A percentile compares a stretch with the other conserved stretches of the same genome.
Evolutionary conservation across 2,797 vertebrate genomes (phyloP).

Genomic region (Anguilla anguilla): DNA sequence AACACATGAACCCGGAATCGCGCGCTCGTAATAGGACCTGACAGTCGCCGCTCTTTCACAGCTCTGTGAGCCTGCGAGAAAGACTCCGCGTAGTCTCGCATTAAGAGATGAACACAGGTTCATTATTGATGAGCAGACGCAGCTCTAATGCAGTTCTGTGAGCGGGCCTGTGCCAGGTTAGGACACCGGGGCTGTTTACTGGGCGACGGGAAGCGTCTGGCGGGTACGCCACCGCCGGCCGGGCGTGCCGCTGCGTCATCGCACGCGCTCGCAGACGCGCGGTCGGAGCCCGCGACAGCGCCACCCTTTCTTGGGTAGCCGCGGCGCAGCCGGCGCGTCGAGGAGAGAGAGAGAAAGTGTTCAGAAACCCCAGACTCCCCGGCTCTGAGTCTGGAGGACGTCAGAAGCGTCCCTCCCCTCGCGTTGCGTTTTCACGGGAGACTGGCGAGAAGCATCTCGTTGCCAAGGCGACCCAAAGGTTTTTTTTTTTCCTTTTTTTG

Average conservation of each 20-base stretch:
- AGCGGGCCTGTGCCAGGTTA: background rate
- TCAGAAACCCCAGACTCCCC: slow-evolving; percentile 73
- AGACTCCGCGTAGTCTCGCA: background rate
- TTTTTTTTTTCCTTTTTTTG: slow-evolving; percentile 4
- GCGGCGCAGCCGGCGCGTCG: slow-evolving; percentile 67
- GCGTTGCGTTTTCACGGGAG: slow-evolving; percentile 56
- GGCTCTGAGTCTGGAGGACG: slow-evolving; percentile 45
- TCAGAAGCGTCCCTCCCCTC: slow-evolving; percentile 48
- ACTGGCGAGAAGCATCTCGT: slow-evolving; percentile 45
- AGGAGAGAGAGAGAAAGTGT: slow-evolving; percentile 51
- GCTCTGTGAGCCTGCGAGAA: background rate
- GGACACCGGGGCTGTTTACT: background rate
- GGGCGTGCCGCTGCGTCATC: background rate
- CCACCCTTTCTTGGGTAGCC: slow-evolving; percentile 65
- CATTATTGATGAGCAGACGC: background rate
- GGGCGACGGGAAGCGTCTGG: background rate
- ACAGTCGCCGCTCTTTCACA: background rate
- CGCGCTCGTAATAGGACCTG: background rate
- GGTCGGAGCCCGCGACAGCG: slow-evolving; percentile 53
- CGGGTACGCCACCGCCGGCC: background rate
- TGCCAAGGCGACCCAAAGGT: slow-evolving; percentile 35
- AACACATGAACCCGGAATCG: background rate
- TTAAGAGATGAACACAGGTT: background rate
- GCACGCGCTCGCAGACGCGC: background rate
- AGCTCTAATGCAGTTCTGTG: background rate